Evolutionary conservation across 2,888 invertebrate genomes (phyloP).

Genomic region (Lissonota sp.): DNA sequence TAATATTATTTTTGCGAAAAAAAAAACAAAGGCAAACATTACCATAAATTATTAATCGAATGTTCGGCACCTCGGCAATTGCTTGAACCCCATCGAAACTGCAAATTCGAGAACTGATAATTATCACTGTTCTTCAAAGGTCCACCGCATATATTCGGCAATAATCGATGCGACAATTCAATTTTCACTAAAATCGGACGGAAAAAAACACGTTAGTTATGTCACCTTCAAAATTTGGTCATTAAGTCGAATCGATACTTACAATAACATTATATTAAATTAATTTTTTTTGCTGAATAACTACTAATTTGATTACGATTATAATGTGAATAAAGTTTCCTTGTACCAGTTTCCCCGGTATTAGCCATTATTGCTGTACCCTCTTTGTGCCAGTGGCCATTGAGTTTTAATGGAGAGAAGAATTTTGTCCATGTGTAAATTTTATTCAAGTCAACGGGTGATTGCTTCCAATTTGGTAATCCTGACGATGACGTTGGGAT

Average conservation of each 20-base stretch:
- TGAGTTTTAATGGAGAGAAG: constrained; percentile 69
- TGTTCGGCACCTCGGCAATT: constrained; percentile 75
- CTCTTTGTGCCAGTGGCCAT: constrained; percentile 70
- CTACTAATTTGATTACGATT: not conserved
- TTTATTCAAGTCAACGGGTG: constrained; percentile 73
- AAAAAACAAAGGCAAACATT: too few relatives aligned
- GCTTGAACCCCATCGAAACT: constrained; percentile 75
- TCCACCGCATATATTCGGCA: constrained; percentile 68
- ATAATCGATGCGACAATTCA: constrained; percentile 45
- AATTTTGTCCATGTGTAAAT: constrained; percentile 67
- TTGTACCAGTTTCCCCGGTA: constrained; percentile 74
- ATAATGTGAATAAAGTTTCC: not conserved
- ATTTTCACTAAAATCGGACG: constrained; percentile 65
- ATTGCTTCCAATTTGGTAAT: constrained; percentile 77
- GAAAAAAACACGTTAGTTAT: not conserved
- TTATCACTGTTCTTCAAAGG: constrained; percentile 67
- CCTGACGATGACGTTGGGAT: constrained; percentile 74
- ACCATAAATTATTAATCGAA: constrained; percentile 73
- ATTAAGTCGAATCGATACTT: not conserved
- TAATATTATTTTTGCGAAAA: too few relatives aligned
- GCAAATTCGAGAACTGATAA: constrained; percentile 71
- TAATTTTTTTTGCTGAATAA: not conserved
- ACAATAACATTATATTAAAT: not conserved
- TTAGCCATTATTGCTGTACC: constrained; percentile 72
- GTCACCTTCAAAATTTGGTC: not conserved